Conservation (phyloP, 2,888 invertebrate genomes). For the Mactromeris polynyma region DNA sequence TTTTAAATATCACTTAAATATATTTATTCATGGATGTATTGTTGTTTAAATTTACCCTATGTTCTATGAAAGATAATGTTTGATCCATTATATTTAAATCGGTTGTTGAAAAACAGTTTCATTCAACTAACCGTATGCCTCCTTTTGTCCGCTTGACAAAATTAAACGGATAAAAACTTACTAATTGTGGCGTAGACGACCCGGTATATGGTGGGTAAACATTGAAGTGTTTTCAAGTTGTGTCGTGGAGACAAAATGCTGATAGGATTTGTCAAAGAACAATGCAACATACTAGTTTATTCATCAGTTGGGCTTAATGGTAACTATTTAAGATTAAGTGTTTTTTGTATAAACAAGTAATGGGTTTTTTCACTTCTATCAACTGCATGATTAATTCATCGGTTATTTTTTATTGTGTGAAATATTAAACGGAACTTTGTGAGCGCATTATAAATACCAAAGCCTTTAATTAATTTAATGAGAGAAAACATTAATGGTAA, state of each 20-base stretch:
- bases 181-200: constrained; percentile 66
- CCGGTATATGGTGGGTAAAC: constrained; percentile 53
- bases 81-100: constrained; percentile 60
- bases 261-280: not conserved
- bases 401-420: constrained; percentile 62
- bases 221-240: constrained; percentile 65
- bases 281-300: not conserved
- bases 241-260: constrained; percentile 48
- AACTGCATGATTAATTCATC: constrained; percentile 59
- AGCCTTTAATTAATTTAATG: constrained; percentile 68
- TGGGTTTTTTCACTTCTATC: constrained; percentile 56
- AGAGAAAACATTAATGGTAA: constrained; percentile 16
- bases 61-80: constrained; percentile 24
- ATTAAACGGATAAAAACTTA: constrained; percentile 72
- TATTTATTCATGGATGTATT: constrained; percentile 29
- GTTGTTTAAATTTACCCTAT: constrained; percentile 37
- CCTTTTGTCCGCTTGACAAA: constrained; percentile 60
- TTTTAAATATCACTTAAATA: constrained; percentile 44
- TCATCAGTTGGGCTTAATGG: constrained; percentile 51
- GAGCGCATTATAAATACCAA: constrained; percentile 46
- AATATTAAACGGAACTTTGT: constrained; percentile 52
- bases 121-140: constrained; percentile 61
- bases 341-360: constrained; percentile 73
- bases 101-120: constrained; percentile 69
- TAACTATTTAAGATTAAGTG: constrained; percentile 66